Base-by-base conservation (phyloP, 2,113 vertebrate species). In the Hypanus sabinus region DNA sequence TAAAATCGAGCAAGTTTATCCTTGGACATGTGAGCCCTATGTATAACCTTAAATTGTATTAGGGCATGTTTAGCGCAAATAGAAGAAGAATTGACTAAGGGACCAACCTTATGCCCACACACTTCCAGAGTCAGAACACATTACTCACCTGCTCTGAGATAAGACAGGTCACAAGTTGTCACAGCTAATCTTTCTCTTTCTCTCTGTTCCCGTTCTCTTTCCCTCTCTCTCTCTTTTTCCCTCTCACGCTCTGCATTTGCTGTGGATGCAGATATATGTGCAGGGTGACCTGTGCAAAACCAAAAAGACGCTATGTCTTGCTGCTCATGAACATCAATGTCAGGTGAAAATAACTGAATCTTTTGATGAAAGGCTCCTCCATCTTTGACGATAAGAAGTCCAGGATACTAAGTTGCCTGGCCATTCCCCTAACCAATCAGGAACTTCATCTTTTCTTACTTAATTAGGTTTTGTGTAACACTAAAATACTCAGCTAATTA, bases 161-260 rank as follows among this genome's bases (percentile, higher is more conserved):
- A 98, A 68, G 80, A 16, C 7, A 97, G 96, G 0, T 97, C 97
- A 93, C 77, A 94, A 12, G 94, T 80, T 7, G 94, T 70, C 0
- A 75, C 91, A 24, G 91, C 91, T 18, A 71, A 14, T 95, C 96
- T 95, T 71, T 97, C 97, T 20, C 97, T 95, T 94, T 97, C 97
- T 0, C 97, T 95, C 22, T 96, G 96, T 0, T 96, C 94, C 65
- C 93, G 94, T 77, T 95, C 94, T 76, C 94, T 93, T 75, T 97
- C 97, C 24, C 96, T 70, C 93, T 97, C 97, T 18, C 97, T 95
- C 16, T 97, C 97, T 94, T 97, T 95, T 46, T 97, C 96, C 57
- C 97, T 94, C 92, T 99, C 98, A 38, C 97, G 96, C 94, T 96
- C 98, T 24, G 96, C 97, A 27, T 97, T 97, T 5, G 97, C 98